Evolutionary conservation across 2,797 vertebrate genomes (phyloP), one percentile per base, ranked within the genome.

Genomic region (Gila robusta): DNA sequence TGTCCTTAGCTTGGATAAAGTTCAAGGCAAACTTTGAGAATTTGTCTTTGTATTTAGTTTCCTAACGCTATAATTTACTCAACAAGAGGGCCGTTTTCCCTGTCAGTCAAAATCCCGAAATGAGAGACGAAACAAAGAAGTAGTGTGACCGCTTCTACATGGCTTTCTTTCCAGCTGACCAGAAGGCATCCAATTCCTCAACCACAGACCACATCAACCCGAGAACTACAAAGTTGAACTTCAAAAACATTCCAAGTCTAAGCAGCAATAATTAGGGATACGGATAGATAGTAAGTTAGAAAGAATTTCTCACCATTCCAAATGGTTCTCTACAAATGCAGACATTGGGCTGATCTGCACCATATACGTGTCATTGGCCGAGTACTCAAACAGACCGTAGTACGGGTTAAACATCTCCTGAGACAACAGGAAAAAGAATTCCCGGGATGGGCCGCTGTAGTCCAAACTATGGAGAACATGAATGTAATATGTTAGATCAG

Each of bases 271-370:
- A 83, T 77, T 76, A 37, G n/a, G 59, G 17, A 70, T 4, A 49
- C 35, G 52, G 12, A 78, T 3, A 64, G n/a, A 86, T n/a, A 66
- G 10, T 54, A 32, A 69, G 39, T 84, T 14, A 79, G 19, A 71
- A 35, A 72, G 6, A 56, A 64, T 37, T 49, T 52, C 95, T 95
- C 93, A 98, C 98, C 98, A 99, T 95, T 99, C 98, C 83, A 99
- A 95, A 93, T 99, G 98, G 89, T 99, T 99, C 95, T 99, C 98
- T 37, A 99, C 98, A 84, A 99, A 99, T 0, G 98, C 97, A 23
- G 98, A 99, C 98, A 99, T 98, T 80, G 98, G 98, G 92, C 98
- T 99, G 93, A 99, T 98, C 92, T 99, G 98, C 88, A 99, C 98
- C 0, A 98, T 99, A 90, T 99, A 99, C 0, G 98, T 99, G 89